phyloP scores from a whole-genome alignment of 1,140 invertebrate species.

The Melanaphis sacchari region DNA sequence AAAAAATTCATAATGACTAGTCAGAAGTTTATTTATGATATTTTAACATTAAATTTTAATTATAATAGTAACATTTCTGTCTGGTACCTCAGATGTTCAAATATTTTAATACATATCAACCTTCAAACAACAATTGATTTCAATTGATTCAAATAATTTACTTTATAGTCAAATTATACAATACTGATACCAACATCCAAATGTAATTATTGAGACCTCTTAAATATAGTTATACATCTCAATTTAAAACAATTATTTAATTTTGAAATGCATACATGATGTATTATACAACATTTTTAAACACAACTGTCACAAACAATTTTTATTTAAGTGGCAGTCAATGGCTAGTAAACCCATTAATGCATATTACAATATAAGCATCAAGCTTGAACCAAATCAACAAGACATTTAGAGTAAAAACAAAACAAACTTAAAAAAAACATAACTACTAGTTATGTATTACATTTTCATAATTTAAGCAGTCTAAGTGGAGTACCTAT shows the following conservation, averaged over 20 bases:
- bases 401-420: not conserved
- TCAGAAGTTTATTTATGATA: not conserved
- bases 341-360: not conserved
- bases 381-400: not conserved
- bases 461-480: not conserved
- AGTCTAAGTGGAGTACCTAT: not conserved
- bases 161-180: not conserved
- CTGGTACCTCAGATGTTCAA: not conserved
- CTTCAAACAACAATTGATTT: not conserved
- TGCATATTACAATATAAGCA: not conserved
- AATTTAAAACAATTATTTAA: conserved; percentile 17
- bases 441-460: not conserved
- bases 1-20: not conserved
- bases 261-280: not conserved
- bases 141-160: conserved; percentile 9
- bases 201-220: not conserved
- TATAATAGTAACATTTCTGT: not conserved
- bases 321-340: conserved; percentile 25
- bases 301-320: not conserved
- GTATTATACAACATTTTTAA: not conserved
- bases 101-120: conserved; percentile 7
- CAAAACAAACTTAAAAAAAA: conserved; percentile 31
- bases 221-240: not conserved
- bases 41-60: not conserved
- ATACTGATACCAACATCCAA: not conserved